Percentiles rank a stretch among this genome's conserved stretches.
Evolutionary conservation across 2,113 vertebrate species (phyloP).

Genomic region (Malurus melanocephalus): DNA sequence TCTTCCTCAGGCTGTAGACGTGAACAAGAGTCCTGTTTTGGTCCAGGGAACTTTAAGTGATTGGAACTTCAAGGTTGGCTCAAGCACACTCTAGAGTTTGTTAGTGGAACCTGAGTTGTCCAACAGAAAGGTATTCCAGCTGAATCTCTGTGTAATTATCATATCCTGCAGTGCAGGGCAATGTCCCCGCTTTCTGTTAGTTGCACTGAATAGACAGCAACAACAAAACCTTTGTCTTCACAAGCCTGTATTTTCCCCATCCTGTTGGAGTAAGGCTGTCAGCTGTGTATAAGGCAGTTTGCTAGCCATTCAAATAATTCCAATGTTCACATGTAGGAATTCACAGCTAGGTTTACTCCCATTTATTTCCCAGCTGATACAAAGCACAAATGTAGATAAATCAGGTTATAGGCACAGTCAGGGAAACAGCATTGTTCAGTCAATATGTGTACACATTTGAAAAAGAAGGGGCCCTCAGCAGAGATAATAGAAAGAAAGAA

Average conservation of each 20-base stretch:
- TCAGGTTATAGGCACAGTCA: neutral
- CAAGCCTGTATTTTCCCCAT: neutral
- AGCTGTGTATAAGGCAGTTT: neutral
- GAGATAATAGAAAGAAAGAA: neutral
- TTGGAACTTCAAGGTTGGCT: neutral
- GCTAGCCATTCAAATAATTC: neutral
- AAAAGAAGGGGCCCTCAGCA: neutral
- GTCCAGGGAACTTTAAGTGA: neutral
- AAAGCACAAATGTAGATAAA: neutral
- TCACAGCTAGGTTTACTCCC: neutral
- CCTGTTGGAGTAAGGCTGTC: neutral
- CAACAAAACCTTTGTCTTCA: neutral
- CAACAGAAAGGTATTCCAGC: neutral
- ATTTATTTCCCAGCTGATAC: neutral
- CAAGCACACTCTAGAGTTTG: neutral
- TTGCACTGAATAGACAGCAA: neutral
- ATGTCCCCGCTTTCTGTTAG: neutral
- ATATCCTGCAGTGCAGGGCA: neutral
- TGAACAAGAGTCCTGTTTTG: neutral
- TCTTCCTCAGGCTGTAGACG: neutral
- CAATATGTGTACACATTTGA: neutral
- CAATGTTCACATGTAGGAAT: neutral
- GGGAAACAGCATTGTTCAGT: neutral
- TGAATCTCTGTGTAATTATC: neutral
- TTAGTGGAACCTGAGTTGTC: neutral